Evolutionary conservation across 2,113 vertebrate genomes (phyloP), one percentile per base, ranked within the genome.

Genomic region (Hemiprocne comata): DNA sequence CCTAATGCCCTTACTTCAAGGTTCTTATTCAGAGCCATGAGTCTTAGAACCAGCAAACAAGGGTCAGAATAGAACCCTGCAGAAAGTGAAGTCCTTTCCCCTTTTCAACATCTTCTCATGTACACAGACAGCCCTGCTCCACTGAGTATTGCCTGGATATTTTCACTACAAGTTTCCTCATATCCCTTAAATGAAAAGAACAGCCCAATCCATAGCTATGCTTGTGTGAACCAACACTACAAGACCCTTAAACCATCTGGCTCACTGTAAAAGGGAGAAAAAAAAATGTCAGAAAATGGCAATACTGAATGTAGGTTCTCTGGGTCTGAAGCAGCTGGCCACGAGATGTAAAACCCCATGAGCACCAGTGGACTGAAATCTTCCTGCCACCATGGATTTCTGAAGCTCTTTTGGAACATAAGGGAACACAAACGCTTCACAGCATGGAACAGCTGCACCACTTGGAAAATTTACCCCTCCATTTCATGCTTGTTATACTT

Each of bases 321-420:
- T 36, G 71, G 28, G 10, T 7, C 38, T 33, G 53, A 70, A 40
- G 53, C 82, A 78, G 42, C 31, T 51, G 65, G 10, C n/a, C 54
- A 65, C 7, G n/a, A 91, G 38, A 29, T 12, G 14, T 3, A 8
- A 76, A 73, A 48, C 17, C 26, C n/a, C 0, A 0, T 33, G 25
- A 91, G 25, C 48, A 55, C 29, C 85, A 58, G 48, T 8, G 33
- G 54, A 50, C 38, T 64, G 36, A 34, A 46, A 17, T 24, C 71
- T 48, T 60, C 51, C 78, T 71, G 69, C n/a, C 48, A 71, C 20
- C 7, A 7, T 1, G 14, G 28, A 40, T 65, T 87, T 51, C 23
- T 0, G 0, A 19, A 75, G 24, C 44, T 72, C 58, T 42, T 19
- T 34, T 46, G 17, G 23, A 62, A 54, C 1, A 1, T 3, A 26